Evolutionary conservation across 2,113 vertebrate genomes (phyloP).

Genomic region (Aphyosemion australe): DNA sequence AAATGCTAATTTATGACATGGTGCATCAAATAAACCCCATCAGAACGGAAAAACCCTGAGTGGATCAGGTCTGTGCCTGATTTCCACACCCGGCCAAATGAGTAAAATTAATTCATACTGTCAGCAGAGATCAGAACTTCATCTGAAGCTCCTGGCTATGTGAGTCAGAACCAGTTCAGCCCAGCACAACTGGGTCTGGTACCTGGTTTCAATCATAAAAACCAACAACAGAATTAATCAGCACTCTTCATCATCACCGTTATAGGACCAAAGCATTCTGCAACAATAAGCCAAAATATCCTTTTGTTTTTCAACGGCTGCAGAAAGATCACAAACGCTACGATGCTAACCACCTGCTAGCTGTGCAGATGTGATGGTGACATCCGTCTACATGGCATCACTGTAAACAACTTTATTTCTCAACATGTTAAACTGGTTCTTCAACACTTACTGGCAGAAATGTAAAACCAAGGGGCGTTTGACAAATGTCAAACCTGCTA

Average conservation of each 20-base stretch:
- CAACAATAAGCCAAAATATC: too few relatives aligned
- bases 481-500: conserved; percentile 3
- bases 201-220: too few relatives aligned
- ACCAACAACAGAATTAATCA: too few relatives aligned
- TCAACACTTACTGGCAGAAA: neutral
- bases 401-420: neutral
- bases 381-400: too few relatives aligned
- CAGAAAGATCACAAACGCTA: too few relatives aligned
- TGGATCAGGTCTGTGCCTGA: neutral
- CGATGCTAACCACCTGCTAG: too few relatives aligned
- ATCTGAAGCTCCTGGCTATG: conserved; percentile 45
- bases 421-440: neutral
- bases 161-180: conserved; percentile 34
- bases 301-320: too few relatives aligned
- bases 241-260: too few relatives aligned
- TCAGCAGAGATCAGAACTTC: neutral
- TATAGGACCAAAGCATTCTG: too few relatives aligned
- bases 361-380: too few relatives aligned
- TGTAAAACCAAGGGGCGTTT: neutral
- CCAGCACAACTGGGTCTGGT: neutral
- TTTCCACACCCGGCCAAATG: neutral
- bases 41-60: neutral
- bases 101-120: neutral
- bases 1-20: conserved; percentile 1
- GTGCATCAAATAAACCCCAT: too few relatives aligned